Conservation (phyloP, 1,140 invertebrate species). For the Heliconius nattereri region DNA sequence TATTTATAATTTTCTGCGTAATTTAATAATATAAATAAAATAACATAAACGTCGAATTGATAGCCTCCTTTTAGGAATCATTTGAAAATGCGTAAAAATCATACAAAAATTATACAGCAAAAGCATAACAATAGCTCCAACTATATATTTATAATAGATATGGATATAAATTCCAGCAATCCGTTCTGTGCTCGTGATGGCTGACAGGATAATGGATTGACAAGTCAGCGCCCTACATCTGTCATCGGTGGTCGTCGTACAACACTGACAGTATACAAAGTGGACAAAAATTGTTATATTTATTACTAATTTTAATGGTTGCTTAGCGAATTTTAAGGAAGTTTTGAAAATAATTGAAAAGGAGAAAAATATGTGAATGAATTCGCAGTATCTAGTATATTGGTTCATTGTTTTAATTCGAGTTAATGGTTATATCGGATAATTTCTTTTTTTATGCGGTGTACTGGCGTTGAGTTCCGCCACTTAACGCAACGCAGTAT, state of each 20-base stretch:
- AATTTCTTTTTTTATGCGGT: no score
- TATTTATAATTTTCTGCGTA: no score
- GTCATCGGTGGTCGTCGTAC: slow-evolving; percentile 17
- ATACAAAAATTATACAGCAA: not conserved
- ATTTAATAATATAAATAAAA: no score
- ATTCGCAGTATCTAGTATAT: no score
- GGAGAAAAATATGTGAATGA: no score
- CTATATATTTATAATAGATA: not conserved
- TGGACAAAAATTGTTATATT: slow-evolving; percentile 11
- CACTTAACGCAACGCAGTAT: no score
- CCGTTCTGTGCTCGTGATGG: slow-evolving; percentile 20
- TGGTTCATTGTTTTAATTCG: no score
- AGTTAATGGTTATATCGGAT: no score
- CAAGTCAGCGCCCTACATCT: slow-evolving; percentile 24
- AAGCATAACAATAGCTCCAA: not conserved
- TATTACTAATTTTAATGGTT: not conserved
- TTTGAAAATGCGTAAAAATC: not conserved
- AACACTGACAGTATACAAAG: slow-evolving; percentile 10
- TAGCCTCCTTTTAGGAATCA: no score
- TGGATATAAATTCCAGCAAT: slow-evolving; percentile 18
- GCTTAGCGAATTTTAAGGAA: not conserved
- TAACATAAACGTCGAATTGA: no score
- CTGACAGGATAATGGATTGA: slow-evolving; percentile 27
- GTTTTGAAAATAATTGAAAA: no score
- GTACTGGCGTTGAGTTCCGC: no score